These are phyloP conservation scores for Delichon dasypus DNA, from an alignment of 2,797 vertebrate genomes.

Conservation along the genomic window DNA sequence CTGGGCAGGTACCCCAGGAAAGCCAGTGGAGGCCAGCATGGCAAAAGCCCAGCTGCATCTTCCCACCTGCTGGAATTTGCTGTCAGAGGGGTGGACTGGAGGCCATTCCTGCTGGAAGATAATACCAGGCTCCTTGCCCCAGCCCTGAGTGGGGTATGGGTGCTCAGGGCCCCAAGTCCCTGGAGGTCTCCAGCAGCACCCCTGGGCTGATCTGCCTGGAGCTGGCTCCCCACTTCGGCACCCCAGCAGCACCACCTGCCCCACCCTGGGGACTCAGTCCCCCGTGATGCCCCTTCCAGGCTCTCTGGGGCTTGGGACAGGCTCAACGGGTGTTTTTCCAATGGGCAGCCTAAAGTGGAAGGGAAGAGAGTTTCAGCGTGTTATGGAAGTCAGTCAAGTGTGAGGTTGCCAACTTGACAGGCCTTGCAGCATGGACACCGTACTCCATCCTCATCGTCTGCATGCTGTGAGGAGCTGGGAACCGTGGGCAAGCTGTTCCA, in stretches of 20 bases:
- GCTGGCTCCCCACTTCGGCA: fast-evolving
- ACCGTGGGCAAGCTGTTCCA: fast-evolving
- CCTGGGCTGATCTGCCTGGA: background rate
- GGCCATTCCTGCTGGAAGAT: fast-evolving
- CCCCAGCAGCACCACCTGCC: background rate
- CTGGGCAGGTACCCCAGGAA: background rate
- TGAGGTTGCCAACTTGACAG: background rate
- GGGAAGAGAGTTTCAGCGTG: background rate
- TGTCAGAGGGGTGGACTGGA: background rate
- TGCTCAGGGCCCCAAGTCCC: background rate
- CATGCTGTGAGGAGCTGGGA: background rate
- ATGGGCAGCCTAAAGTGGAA: background rate
- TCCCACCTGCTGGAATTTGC: fast-evolving
- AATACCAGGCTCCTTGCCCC: background rate
- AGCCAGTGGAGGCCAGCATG: fast-evolving
- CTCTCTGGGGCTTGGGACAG: background rate
- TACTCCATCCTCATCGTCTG: background rate
- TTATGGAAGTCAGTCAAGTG: background rate
- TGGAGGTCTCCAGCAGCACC: background rate
- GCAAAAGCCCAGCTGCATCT: background rate
- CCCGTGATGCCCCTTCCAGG: fast-evolving
- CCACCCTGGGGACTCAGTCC: background rate
- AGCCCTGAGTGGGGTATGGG: background rate
- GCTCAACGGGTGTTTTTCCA: background rate
- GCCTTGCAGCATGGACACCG: background rate